These are phyloP conservation scores for Oryzias melastigma DNA, from an alignment of 2,113 vertebrate genomes.

Conservation along the genomic window DNA sequence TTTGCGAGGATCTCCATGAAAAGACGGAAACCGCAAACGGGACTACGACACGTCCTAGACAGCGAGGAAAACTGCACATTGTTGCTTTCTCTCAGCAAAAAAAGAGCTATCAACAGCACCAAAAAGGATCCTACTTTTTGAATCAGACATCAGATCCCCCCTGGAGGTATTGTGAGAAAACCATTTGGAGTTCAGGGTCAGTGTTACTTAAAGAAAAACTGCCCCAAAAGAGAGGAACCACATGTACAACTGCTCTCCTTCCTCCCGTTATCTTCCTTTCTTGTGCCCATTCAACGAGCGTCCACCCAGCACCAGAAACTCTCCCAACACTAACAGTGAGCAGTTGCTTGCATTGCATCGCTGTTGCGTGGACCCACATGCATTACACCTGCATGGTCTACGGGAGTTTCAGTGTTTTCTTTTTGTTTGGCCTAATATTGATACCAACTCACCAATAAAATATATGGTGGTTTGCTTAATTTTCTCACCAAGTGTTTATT, in stretches of 20 bases:
- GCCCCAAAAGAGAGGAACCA: conserved; percentile 4
- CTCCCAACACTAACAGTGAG: conserved; percentile 20
- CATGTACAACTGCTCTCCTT: neutral
- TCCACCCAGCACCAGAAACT: conserved; percentile 31
- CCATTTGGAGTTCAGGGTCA: conserved; percentile 47
- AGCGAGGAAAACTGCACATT: conserved; percentile 28
- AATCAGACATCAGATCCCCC: conserved; percentile 17
- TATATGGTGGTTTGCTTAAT: neutral
- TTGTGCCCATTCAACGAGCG: conserved; percentile 20
- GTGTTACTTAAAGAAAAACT: conserved; percentile 16
- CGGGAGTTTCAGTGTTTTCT: conserved; percentile 17
- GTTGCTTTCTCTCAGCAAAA: conserved; percentile 21
- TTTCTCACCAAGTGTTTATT: conserved; percentile 1
- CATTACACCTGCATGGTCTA: conserved; percentile 28
- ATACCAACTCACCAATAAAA: neutral
- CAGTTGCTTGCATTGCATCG: conserved; percentile 27
- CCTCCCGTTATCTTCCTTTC: conserved; percentile 14
- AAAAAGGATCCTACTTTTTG: conserved; percentile 13
- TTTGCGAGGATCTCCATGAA: conserved; percentile 50
- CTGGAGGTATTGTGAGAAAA: conserved; percentile 38
- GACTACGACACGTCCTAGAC: conserved; percentile 31
- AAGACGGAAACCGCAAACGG: conserved; percentile 62
- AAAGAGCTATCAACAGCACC: conserved; percentile 45
- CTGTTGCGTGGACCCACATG: conserved; percentile 32
- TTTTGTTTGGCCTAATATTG: conserved; percentile 7